These are phyloP conservation scores for Tonatia bakeri DNA, from an alignment of 2,113 vertebrate genomes.

Conservation along the genomic window DNA sequence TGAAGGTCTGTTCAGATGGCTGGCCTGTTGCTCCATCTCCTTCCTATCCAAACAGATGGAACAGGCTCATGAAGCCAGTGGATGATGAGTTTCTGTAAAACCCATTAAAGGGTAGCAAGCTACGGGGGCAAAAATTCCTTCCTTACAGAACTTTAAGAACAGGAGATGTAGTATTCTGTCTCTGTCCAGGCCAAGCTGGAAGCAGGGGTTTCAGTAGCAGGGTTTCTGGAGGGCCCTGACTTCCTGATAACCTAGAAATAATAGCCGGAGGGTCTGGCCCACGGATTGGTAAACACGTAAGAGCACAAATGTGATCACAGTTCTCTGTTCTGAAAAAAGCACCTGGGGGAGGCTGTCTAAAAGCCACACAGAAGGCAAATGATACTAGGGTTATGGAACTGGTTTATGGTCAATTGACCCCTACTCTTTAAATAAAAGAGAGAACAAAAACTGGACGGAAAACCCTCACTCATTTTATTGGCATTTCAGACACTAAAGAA, in stretches of 20 bases:
- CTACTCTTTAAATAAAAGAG: not conserved
- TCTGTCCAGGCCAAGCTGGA: not conserved
- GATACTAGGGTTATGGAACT: not conserved
- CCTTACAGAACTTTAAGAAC: not conserved
- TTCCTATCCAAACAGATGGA: not conserved
- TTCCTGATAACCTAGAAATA: not conserved
- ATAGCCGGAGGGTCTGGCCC: not conserved
- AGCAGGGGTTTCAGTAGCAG: not conserved
- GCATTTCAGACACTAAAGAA: constrained; percentile 11
- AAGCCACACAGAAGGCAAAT: not conserved
- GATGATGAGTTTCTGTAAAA: not conserved
- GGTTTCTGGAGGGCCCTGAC: not conserved
- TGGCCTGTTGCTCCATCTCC: not conserved
- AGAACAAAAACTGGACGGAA: not conserved
- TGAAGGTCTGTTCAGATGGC: not conserved
- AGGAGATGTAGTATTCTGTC: not conserved
- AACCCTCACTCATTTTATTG: not conserved
- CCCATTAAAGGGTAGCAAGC: not conserved
- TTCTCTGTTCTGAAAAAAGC: not conserved
- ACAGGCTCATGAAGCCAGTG: not conserved
- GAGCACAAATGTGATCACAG: not conserved
- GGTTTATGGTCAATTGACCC: not conserved
- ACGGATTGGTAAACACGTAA: not conserved
- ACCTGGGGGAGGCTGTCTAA: not conserved
- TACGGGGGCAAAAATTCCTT: not conserved